Conservation (phyloP, 2,797 vertebrate genomes). For the Myotis findleyi region DNA sequence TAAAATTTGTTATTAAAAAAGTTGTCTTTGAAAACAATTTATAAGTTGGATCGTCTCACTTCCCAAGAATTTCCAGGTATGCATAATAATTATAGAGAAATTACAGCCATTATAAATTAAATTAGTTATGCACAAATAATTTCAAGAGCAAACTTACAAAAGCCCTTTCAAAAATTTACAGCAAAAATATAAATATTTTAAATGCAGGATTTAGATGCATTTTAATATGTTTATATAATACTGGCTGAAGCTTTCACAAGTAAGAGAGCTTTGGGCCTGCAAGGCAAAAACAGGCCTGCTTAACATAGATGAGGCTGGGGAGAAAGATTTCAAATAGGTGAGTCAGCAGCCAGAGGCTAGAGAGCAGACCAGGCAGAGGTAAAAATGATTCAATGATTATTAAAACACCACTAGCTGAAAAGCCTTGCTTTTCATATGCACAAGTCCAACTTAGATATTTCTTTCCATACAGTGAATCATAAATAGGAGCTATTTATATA, state of each 20-base stretch:
- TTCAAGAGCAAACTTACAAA: constrained; percentile 71
- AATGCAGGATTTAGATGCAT: constrained; percentile 52
- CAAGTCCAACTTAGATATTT: constrained; percentile 27
- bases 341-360: constrained; percentile 72
- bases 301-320: constrained; percentile 40
- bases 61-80: constrained; percentile 35
- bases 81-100: constrained; percentile 60
- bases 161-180: constrained; percentile 72
- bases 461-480: constrained; percentile 22
- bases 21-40: constrained; percentile 54
- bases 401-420: constrained; percentile 69
- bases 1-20: constrained; percentile 42
- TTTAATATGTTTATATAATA: constrained; percentile 68
- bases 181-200: constrained; percentile 73
- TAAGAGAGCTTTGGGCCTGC: constrained; percentile 46
- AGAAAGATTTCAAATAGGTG: constrained; percentile 45
- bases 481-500: constrained; percentile 56
- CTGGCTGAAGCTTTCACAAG: constrained; percentile 43
- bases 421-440: constrained; percentile 60
- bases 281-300: constrained; percentile 62
- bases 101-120: constrained; percentile 60
- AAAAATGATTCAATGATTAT: constrained; percentile 80
- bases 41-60: constrained; percentile 20
- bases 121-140: constrained; percentile 66
- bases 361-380: constrained; percentile 49